Base-by-base conservation (phyloP, 2,797 vertebrate species). In the Sphenopsis melanotis region DNA sequence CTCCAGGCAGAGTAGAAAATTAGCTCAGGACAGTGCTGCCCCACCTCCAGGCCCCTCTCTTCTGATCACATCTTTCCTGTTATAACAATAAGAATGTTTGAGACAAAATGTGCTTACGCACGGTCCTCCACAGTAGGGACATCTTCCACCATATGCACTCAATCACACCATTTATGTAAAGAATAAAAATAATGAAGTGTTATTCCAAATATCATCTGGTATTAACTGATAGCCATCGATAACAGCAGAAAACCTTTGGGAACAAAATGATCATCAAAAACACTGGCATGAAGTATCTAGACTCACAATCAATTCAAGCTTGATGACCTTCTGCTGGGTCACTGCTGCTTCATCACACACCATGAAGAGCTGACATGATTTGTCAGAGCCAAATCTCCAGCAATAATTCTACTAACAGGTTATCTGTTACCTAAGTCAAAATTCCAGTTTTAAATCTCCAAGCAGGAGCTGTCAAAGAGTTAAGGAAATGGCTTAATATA, bases 11-110 rank as follows among this genome's bases (percentile, higher is more conserved):
- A 30, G 36, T 18, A 65, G 60, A 29, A 74, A 57, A n/a, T 4
- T 36, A 32, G 11, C 21, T 42, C 21, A 36, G 6, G 6, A 74
- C 17, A 65, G 11, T 0, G 0, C 14, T 57, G 17, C 21, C 13
- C 36, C 14, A 57, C 20, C 17, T 26, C 42, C 16, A 63, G 39
- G 36, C 8, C 52, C 9, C 21, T 42, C 44, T 27, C 15, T 84
- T 50, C 21, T 50, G 37, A 50, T 36, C 17, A 49, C 26, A 36
- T 22, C 47, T 20, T 49, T 65, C 26, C 42, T 65, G 50, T 57
- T 14, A 5, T 6, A 50, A 21, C 6, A 32, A 32, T 57, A 26
- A 49, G 42, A 57, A 42, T 22, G 10, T 66, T 50, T 22, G 60
- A 56, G 26, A 57, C 26, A 65, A 72, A 65, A 34, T 11, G 15